phyloP scores from a whole-genome alignment of 2,113 vertebrate genomes.

The Dendropsophus ebraccatus region DNA sequence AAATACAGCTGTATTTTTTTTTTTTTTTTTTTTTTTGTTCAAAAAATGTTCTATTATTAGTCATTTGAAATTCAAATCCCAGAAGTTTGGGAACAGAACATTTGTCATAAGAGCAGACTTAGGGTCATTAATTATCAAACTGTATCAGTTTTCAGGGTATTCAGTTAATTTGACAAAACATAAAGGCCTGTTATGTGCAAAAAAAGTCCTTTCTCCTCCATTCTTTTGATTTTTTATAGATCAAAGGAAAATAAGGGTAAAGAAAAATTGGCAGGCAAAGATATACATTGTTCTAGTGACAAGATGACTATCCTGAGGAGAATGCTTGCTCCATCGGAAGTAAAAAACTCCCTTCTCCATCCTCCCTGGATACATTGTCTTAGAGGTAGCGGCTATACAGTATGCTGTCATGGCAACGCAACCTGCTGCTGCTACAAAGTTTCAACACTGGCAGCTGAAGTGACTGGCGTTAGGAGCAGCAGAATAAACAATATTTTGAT shows the following conservation, averaged over 20 bases:
- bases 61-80: slow-evolving; percentile 9
- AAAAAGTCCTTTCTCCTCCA: slow-evolving; percentile 79
- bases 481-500: slow-evolving; percentile 94
- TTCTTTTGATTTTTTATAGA: slow-evolving; percentile 88
- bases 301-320: slow-evolving; percentile 81
- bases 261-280: slow-evolving; percentile 78
- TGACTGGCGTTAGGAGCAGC: slow-evolving; percentile 83
- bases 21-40: not conserved
- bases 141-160: slow-evolving; percentile 62
- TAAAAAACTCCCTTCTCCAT: slow-evolving; percentile 77
- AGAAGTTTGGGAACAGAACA: slow-evolving; percentile 44
- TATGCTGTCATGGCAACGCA: slow-evolving; percentile 82
- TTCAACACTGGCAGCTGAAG: slow-evolving; percentile 84
- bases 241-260: slow-evolving; percentile 80
- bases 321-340: slow-evolving; percentile 86
- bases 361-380: slow-evolving; percentile 76
- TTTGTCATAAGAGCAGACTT: slow-evolving; percentile 40
- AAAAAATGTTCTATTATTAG: not conserved
- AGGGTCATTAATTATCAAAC: slow-evolving; percentile 64
- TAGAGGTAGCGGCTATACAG: slow-evolving; percentile 74
- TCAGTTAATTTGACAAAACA: slow-evolving; percentile 61
- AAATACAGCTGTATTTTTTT: slow-evolving; percentile 31
- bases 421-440: slow-evolving; percentile 92
- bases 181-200: slow-evolving; percentile 73
- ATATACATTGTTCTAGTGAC: slow-evolving; percentile 89